phyloP scores from a whole-genome alignment of 2,888 invertebrate genomes.

The Ophion obscuratus region DNA sequence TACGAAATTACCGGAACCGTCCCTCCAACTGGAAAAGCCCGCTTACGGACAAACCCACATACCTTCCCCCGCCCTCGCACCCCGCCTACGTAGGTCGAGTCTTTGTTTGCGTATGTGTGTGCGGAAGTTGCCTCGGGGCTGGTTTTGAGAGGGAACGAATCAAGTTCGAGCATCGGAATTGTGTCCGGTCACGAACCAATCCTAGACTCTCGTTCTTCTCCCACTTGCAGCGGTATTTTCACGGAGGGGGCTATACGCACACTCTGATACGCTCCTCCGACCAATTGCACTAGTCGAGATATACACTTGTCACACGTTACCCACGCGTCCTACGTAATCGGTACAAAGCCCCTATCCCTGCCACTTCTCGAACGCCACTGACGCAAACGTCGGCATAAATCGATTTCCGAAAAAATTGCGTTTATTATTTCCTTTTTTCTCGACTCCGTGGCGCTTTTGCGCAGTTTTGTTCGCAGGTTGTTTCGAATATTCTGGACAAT shows the following conservation, averaged over 20 bases:
- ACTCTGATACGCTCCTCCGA: too few species aligned
- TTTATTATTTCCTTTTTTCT: neutral
- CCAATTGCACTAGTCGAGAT: too few species aligned
- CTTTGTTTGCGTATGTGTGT: too few species aligned
- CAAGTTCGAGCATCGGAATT: neutral
- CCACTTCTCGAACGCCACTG: neutral
- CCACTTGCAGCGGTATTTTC: neutral
- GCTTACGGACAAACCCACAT: neutral
- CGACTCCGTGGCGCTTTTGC: neutral
- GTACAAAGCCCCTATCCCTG: neutral
- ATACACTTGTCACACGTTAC: too few species aligned
- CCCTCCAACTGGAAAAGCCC: neutral
- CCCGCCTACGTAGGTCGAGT: too few species aligned
- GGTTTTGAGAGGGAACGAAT: neutral
- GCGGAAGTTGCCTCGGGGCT: too few species aligned
- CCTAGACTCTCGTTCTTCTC: neutral
- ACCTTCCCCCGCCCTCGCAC: too few species aligned
- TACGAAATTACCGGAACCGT: neutral
- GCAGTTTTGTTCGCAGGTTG: neutral
- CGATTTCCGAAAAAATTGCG: neutral
- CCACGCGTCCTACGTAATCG: neutral
- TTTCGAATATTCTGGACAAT: neutral
- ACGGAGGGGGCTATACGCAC: neutral
- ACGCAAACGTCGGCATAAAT: slow-evolving; percentile 45
- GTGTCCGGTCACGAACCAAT: neutral